These are phyloP conservation scores for Drosophila orena DNA, from an alignment of 1,140 invertebrate species.

Conservation along the genomic window DNA sequence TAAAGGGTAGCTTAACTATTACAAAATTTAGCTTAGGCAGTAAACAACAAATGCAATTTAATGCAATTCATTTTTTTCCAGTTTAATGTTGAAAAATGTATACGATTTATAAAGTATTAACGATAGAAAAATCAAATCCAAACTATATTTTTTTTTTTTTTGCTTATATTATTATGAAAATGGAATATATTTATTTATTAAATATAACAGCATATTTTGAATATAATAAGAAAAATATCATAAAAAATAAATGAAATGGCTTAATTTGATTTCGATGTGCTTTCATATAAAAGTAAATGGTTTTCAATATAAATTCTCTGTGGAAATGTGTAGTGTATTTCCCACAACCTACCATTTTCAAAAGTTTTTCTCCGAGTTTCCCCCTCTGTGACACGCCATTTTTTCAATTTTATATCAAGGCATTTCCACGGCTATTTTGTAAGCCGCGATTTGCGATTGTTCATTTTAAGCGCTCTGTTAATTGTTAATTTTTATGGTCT, in stretches of 20 bases:
- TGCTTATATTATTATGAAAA: too few species aligned
- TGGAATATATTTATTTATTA: too few species aligned
- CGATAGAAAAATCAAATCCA: too few species aligned
- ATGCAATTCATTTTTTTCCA: background rate
- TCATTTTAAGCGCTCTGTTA: constrained; percentile 70
- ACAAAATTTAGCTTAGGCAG: background rate
- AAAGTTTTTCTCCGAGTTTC: constrained; percentile 1
- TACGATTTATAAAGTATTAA: too few species aligned
- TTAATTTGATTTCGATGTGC: too few species aligned
- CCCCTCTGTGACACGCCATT: constrained; percentile 23
- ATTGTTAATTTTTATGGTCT: constrained; percentile 84
- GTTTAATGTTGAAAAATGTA: background rate
- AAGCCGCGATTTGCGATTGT: constrained; percentile 78
- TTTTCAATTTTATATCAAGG: constrained; percentile 45
- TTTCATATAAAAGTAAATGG: too few species aligned
- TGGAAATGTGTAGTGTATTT: constrained; percentile 6
- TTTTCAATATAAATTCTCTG: too few species aligned
- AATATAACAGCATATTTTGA: too few species aligned
- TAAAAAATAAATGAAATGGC: too few species aligned
- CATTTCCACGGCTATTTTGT: constrained; percentile 62
- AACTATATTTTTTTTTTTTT: too few species aligned
- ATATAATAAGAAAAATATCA: too few species aligned
- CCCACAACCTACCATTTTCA: background rate
- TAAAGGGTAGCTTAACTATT: background rate
- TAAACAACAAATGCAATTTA: background rate